A percentile compares a stretch with the other conserved stretches of the same genome.
Evolutionary conservation across 37 sponge, comb jelly and placozoan genomes (phyloP).

Genomic region (Ephydatia muelleri): DNA sequence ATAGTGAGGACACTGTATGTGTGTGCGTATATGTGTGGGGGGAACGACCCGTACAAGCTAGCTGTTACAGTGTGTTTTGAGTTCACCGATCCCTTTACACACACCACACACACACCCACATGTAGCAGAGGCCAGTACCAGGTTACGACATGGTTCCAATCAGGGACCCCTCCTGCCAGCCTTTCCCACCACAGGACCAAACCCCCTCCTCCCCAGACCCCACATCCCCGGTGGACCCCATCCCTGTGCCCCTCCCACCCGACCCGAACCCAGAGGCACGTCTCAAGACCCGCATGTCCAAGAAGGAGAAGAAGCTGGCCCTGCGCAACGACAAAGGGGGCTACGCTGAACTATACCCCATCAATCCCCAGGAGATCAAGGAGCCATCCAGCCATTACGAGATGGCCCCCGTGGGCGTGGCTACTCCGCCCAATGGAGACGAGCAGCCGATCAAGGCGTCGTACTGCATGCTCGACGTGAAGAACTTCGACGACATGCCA

Average conservation of each 20-base stretch:
- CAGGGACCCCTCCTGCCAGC: background rate
- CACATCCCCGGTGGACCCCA: background rate
- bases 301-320: constrained; percentile 49
- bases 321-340: constrained; percentile 46
- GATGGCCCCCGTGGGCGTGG: background rate
- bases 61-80: no score
- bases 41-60: no score
- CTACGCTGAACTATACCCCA: constrained; percentile 51
- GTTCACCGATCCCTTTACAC: no score
- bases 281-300: constrained; percentile 8
- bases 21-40: no score
- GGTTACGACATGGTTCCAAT: no score
- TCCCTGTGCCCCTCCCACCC: background rate
- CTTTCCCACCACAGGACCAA: constrained; percentile 3
- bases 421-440: background rate
- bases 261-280: no score
- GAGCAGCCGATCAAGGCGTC: constrained; percentile 2
- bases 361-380: constrained; percentile 22
- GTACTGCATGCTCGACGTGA: constrained; percentile 59
- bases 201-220: background rate
- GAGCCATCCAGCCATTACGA: background rate
- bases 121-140: background rate
- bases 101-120: constrained; percentile 9
- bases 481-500: constrained; percentile 26
- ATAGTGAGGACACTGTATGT: no score